Evolutionary conservation across 2,888 invertebrate genomes (phyloP), one percentile per base, ranked within the genome.

Genomic region (Panzeria rudis): DNA sequence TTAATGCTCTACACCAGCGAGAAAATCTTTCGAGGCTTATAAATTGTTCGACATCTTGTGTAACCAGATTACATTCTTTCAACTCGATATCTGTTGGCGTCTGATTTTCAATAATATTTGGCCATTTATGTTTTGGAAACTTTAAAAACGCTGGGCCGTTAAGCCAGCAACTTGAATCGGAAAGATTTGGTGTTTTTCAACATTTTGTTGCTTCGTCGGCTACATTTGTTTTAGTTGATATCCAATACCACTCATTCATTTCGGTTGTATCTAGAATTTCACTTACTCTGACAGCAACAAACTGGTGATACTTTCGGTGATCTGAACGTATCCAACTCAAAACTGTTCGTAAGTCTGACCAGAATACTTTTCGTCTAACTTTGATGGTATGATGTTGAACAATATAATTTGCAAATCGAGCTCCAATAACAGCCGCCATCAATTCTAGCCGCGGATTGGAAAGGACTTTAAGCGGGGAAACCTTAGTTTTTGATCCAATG

Each of bases 21-120:
- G 82, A 85, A 81, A 85, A 81, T 17, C 69, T 41, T 52, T 81
- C 4, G 3, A 64, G 23, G 8, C 77, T 69, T 47, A 82, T 47
- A 54, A 82, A 11, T n/a, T 3, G 35, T 47, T 76, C 41, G 9
- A 76, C 1, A 64, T 71, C 47, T 35, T 76, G 11, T 25, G 35
- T 35, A 13, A 8, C 17, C 17, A 68, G 17, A 15, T 69, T 23
- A 20, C 64, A 15, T 5, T 82, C 54, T 29, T 69, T 83, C 15
- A 72, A n/a, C 20, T 82, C 82, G 17, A 52, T 11, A n/a, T 82
- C 29, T 56, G 71, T 47, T 17, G 13, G n/a, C 1, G 8, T 3
- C 17, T 54, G 17, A 8, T 41, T 20, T 23, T 66, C 50, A 29
- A 1, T 15, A 15, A 17, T 23, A 15, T 25, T 50, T 32, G 52